phyloP scores from a whole-genome alignment of 1,140 invertebrate species.

The Branchinecta lindahli region DNA sequence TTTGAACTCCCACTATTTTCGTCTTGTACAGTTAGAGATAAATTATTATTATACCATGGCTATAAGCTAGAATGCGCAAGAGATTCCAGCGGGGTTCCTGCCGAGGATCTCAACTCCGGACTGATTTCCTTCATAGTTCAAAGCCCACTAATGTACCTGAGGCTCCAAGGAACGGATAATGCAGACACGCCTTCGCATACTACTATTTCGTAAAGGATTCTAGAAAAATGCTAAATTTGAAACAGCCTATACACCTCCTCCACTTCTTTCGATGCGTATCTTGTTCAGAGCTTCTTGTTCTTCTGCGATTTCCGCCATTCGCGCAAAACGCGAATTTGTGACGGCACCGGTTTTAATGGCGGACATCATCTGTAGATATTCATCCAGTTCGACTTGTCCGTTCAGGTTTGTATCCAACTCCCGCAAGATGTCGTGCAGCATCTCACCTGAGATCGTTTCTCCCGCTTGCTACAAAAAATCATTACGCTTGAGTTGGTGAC shows the following conservation, averaged over 20 bases:
- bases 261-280: conserved; percentile 79
- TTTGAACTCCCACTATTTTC: too few species aligned
- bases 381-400: conserved; percentile 94
- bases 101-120: too few species aligned
- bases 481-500: not conserved
- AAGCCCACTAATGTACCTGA: too few species aligned
- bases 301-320: conserved; percentile 67
- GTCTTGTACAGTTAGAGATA: too few species aligned
- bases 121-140: too few species aligned
- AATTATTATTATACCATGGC: too few species aligned
- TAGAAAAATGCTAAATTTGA: not conserved
- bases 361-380: conserved; percentile 98
- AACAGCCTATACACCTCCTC: conserved; percentile 63
- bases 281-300: conserved; percentile 53
- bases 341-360: conserved; percentile 87
- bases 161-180: too few species aligned
- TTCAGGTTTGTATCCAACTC: conserved; percentile 99
- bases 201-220: not conserved
- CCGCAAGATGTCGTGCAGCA: conserved; percentile 88
- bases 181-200: too few species aligned
- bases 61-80: too few species aligned
- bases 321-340: conserved; percentile 73
- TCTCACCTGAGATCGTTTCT: conserved; percentile 80
- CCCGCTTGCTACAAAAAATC: conserved; percentile 55
- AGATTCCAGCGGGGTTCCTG: too few species aligned